Base-by-base conservation (phyloP, 2,113 vertebrate genomes). In the Hippolais icterina region DNA sequence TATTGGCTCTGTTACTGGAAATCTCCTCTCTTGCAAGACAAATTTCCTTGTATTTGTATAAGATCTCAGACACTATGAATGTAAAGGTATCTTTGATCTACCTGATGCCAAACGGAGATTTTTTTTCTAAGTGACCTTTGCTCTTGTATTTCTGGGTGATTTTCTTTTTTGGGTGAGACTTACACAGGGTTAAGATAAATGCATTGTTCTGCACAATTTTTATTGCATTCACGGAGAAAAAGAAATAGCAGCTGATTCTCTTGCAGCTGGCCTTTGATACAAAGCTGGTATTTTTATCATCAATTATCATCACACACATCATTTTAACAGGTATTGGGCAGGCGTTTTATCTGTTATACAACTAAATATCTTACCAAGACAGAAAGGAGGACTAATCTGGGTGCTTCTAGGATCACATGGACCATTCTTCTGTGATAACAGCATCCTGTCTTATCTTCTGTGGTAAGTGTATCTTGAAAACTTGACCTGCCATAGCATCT, bases 361-460 rank as follows among this genome's bases (percentile, higher is more conserved):
- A 31, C 27, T 33, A 46, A 49, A 3, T 65, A 15, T 46, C 39
- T 78, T 47, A 79, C 4, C 0, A 0, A 76, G 44, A 54, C 33
- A 71, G 28, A 60, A 52, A 82, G 81, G 22, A 84, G 21, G 60
- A 44, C 11, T 46, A 76, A 52, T 5, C 65, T 79, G 64, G 27
- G 22, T 71, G 27, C 14, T 65, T 78, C 42, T 29, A 37, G 35
- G 39, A 78, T 50, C 49, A 23, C 27, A 5, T 25, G 35, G 56
- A 68, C 29, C 27, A 42, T 68, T 54, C 31, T 53, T 13, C n/a
- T 61, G 29, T 70, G 29, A 63, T 68, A 87, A 66, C 19, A 80
- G 29, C 53, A 66, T 70, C 4, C 2, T 33, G 35, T 65, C 44
- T 74, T 89, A 65, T 39, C 22, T 83, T 20, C 63, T 70, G 31